Evolutionary conservation across 2,888 invertebrate genomes (phyloP).

Genomic region (Trypoxylon attenuatum): DNA sequence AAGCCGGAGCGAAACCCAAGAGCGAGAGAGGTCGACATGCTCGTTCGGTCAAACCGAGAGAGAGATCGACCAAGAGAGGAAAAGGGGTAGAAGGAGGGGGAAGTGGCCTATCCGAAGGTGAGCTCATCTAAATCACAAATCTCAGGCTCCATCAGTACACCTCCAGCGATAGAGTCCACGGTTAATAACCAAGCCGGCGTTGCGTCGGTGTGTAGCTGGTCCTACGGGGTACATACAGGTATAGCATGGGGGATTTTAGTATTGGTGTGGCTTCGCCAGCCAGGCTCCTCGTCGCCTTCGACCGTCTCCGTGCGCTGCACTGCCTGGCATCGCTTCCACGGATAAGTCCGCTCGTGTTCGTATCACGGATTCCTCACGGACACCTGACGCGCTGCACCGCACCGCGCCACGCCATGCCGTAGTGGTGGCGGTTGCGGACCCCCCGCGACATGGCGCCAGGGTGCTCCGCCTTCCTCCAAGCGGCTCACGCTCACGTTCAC

Average conservation of each 20-base stretch:
- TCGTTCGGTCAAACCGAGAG: not conserved
- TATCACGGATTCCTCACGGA: slow-evolving; percentile 26
- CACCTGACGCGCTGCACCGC: not conserved
- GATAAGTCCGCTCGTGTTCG: slow-evolving; percentile 7
- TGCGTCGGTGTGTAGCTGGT: slow-evolving; percentile 39
- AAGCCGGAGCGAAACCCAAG: not conserved
- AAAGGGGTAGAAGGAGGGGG: not conserved
- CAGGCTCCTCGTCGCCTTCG: slow-evolving; percentile 16
- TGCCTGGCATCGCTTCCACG: slow-evolving; percentile 12
- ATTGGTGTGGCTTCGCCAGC: slow-evolving; percentile 16
- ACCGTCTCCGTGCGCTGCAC: slow-evolving; percentile 1
- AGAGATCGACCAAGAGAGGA: slow-evolving; percentile 1
- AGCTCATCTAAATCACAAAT: slow-evolving; percentile 74
- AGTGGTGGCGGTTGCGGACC: slow-evolving; percentile 60
- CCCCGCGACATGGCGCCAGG: slow-evolving; percentile 75
- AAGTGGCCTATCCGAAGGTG: slow-evolving; percentile 48
- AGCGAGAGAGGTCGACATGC: not conserved
- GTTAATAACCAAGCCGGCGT: slow-evolving; percentile 62
- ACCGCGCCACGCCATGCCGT: too few relatives aligned
- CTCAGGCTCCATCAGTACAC: slow-evolving; percentile 68
- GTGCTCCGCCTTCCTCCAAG: slow-evolving; percentile 69
- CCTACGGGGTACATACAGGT: slow-evolving; percentile 11
- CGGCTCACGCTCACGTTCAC: not conserved
- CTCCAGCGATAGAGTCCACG: slow-evolving; percentile 63
- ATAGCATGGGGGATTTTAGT: too few relatives aligned